Evolutionary conservation across 2,888 invertebrate species (phyloP).

Genomic region (Penaeus monodon): DNA sequence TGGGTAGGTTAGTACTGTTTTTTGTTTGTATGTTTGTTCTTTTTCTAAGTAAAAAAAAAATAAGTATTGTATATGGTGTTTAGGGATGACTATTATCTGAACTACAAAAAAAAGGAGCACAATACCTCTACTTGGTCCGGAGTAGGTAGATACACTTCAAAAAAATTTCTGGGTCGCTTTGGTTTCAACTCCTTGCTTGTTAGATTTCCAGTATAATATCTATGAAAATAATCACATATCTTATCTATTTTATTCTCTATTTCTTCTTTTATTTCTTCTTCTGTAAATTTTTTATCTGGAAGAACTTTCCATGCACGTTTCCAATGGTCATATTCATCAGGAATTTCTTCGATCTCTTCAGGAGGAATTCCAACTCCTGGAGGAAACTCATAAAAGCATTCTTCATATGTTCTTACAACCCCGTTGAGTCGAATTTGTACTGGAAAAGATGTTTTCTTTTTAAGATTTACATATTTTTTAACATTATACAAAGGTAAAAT

Average conservation of each 20-base stretch:
- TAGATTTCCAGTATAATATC: neutral
- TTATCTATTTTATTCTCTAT: neutral
- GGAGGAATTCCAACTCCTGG: neutral
- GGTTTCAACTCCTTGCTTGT: constrained; percentile 1
- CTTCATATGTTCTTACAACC: neutral
- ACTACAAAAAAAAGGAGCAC: too few species aligned
- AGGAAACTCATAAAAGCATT: neutral
- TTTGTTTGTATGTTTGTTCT: too few species aligned
- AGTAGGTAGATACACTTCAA: constrained; percentile 12
- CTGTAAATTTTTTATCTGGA: neutral
- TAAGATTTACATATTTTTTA: too few species aligned
- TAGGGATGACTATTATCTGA: too few species aligned
- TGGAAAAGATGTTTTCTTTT: too few species aligned
- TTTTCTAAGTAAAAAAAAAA: too few species aligned
- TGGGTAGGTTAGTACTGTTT: too few species aligned
- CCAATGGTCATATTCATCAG: neutral
- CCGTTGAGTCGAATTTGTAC: too few species aligned
- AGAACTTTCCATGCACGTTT: neutral
- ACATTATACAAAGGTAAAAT: too few species aligned
- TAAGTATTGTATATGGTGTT: too few species aligned
- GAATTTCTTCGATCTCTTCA: constrained; percentile 24
- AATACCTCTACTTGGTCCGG: neutral
- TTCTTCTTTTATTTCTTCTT: constrained; percentile 11
- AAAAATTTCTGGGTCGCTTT: neutral
- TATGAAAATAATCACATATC: neutral